Evolutionary conservation across 1,140 invertebrate genomes (phyloP).

Genomic region (Rhysida immarginata): DNA sequence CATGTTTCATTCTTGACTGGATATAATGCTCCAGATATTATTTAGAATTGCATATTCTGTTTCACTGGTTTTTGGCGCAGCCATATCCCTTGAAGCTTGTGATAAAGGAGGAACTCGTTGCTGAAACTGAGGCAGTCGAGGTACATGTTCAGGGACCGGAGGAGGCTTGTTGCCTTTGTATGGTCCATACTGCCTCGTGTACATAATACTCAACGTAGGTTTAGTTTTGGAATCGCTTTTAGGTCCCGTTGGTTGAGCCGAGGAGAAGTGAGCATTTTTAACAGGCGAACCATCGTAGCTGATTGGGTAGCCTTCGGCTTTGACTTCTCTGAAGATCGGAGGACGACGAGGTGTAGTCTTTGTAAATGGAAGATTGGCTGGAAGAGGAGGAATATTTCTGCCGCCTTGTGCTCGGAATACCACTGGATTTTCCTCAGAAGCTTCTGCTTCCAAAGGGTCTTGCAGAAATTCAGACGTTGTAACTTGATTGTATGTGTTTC

Average conservation of each 20-base stretch:
- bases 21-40: constrained; percentile 2
- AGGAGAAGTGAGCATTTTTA: background rate
- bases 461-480: no score
- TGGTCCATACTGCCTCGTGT: background rate
- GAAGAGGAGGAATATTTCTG: background rate
- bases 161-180: background rate
- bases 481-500: no score
- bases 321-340: no score
- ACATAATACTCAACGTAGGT: background rate
- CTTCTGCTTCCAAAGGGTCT: background rate
- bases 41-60: background rate
- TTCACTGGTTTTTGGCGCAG: background rate
- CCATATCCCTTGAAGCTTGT: background rate
- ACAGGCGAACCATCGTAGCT: constrained; percentile 1
- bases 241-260: background rate
- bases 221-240: background rate
- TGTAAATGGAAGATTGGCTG: background rate
- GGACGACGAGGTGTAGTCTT: background rate
- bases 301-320: background rate
- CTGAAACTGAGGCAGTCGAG: background rate
- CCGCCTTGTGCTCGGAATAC: background rate
- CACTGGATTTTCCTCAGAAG: background rate
- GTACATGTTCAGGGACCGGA: constrained; percentile 1
- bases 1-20: no score
- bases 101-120: background rate